Base-by-base conservation (phyloP, 1,140 invertebrate species). In the Drosophila insularis region DNA sequence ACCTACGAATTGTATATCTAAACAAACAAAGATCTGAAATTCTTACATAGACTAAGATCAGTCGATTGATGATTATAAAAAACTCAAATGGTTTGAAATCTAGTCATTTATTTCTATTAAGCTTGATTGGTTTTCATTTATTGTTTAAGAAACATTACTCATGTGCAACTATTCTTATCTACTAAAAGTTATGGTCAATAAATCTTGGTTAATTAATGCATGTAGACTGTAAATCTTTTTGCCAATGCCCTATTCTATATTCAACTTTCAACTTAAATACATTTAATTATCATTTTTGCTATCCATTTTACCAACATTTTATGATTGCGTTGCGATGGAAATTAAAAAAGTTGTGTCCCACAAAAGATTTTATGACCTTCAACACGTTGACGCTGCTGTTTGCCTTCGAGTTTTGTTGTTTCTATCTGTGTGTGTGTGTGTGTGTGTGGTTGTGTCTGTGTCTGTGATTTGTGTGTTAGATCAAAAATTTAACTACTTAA, bases 401-500 rank as follows among this genome's bases (percentile, higher is more conserved):
- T 19, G 17, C 43, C 8, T 50, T 50, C 7, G 43, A n/a, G 43
- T 40, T 74, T 68, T 32, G 58, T 46, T 19, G 43, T 46, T 27
- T 27, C 27, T 27, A 14, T 46, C 14, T 50, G 43, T 46, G 43
- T 46, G 43, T 8, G 40, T 46, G 40, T 43, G 39, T 43, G 43
- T 50, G 43, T 50, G 3, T 50, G 43, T n/a, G n/a, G n/a, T n/a
- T 8, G 40, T 46, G 40, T 43, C n/a, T 43, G 43, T 50, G 43
- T 50, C 1, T 50, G 43, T 58, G 80, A 78, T 84, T 76, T 68
- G 63, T 67, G 68, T 54, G 72, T 70, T 65, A 80, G 72, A 82
- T 76, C 80, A 68, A 31, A 79, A 80, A 74, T 82, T 69, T 76
- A 73, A 66, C 63, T 53, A 65, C 74, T 86, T 89, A 82, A 82